Evolutionary conservation across 2,888 invertebrate species (phyloP).

Genomic region (Zaprionus bogoriensis): DNA sequence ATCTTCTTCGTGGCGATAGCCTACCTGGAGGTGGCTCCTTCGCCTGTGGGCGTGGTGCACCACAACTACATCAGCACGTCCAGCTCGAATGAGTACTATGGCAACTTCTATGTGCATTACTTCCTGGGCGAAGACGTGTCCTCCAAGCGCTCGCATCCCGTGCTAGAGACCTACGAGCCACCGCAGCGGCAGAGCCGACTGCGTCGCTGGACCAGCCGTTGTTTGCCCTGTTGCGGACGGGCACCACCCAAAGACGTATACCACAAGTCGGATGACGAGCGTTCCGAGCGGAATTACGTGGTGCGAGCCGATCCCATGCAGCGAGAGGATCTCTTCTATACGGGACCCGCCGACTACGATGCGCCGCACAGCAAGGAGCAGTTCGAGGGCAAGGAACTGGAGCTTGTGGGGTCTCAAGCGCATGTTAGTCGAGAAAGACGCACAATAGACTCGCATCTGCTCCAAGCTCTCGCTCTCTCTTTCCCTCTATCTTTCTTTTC

Average conservation of each 20-base stretch:
- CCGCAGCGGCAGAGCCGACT: not conserved
- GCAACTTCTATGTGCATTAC: constrained; percentile 62
- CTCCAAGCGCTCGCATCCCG: not conserved
- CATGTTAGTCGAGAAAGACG: constrained; percentile 37
- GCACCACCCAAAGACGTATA: accelerated
- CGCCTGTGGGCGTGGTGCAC: constrained; percentile 49
- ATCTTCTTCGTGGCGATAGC: constrained; percentile 54
- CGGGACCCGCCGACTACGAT: constrained; percentile 60
- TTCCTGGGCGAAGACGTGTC: constrained; percentile 33
- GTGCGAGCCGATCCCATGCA: constrained; percentile 84
- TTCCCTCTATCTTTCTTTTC: no score
- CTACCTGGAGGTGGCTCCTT: constrained; percentile 71
- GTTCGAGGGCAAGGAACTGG: constrained; percentile 51
- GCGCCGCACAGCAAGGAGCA: constrained; percentile 38
- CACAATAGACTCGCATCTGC: no score
- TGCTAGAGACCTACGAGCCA: constrained; percentile 38
- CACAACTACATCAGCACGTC: not conserved
- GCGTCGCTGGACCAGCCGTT: constrained; percentile 4
- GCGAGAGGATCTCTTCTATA: constrained; percentile 88
- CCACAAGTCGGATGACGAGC: not conserved
- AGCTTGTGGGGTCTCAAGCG: constrained; percentile 39
- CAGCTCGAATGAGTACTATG: constrained; percentile 58
- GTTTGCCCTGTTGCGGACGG: constrained; percentile 19
- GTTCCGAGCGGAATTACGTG: constrained; percentile 46
- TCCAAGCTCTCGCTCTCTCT: no score